Evolutionary conservation across 2,797 vertebrate species (phyloP).

Genomic region (Paramormyrops hopkinsi): DNA sequence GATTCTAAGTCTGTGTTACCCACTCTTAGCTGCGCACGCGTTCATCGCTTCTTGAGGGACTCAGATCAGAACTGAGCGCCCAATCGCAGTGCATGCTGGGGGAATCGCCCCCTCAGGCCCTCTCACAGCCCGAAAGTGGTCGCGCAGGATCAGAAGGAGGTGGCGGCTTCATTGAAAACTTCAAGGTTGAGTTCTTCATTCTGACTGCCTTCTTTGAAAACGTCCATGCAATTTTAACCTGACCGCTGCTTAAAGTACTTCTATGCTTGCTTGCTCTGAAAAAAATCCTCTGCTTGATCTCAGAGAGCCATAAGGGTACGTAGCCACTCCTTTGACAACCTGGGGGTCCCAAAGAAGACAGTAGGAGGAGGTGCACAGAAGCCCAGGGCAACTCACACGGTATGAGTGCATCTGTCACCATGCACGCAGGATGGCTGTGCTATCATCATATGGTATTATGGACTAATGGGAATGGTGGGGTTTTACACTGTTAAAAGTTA

Average conservation of each 20-base stretch:
- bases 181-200: conserved; percentile 50
- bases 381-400: conserved; percentile 48
- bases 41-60: conserved; percentile 60
- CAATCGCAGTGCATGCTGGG: conserved; percentile 68
- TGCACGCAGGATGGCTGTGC: neutral
- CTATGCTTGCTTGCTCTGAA: neutral
- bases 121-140: conserved; percentile 44
- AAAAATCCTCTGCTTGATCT: conserved; percentile 15
- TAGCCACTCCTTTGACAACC: conserved; percentile 81
- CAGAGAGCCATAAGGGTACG: conserved; percentile 82
- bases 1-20: conserved; percentile 12
- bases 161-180: conserved; percentile 72
- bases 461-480: neutral
- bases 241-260: neutral
- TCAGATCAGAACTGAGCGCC: conserved; percentile 58
- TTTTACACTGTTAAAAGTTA: neutral
- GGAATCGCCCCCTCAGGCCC: conserved; percentile 41
- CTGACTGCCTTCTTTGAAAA: neutral
- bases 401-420: neutral
- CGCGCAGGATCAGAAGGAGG: conserved; percentile 54
- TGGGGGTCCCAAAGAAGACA: conserved; percentile 63
- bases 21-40: conserved; percentile 62
- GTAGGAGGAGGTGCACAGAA: conserved; percentile 38
- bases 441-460: neutral
- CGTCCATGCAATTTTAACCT: neutral